Evolutionary conservation across 2,113 vertebrate genomes (phyloP).

Genomic region (Alethe diademata): DNA sequence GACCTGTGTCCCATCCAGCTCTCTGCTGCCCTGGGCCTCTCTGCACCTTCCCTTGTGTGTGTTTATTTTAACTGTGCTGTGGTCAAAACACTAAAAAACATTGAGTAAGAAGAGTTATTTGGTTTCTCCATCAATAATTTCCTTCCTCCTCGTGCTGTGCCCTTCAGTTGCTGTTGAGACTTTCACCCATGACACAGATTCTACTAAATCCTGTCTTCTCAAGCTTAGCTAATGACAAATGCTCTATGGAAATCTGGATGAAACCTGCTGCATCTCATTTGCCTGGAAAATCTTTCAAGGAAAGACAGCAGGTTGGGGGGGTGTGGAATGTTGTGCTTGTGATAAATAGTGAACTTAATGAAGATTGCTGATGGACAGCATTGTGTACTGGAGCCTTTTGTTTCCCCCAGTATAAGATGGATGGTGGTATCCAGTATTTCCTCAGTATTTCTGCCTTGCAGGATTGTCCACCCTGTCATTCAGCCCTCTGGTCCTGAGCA

Average conservation of each 20-base stretch:
- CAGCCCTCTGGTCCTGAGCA: not conserved
- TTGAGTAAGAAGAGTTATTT: not conserved
- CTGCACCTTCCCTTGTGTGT: not conserved
- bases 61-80: not conserved
- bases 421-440: not conserved
- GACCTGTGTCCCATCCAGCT: not conserved
- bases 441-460: not conserved
- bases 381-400: slow-evolving; percentile 10
- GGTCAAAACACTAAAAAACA: not conserved
- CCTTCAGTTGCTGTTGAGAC: not conserved
- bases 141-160: not conserved
- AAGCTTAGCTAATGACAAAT: slow-evolving; percentile 48
- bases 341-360: slow-evolving; percentile 43
- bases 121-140: not conserved
- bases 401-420: not conserved
- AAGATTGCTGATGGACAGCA: slow-evolving; percentile 36
- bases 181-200: not conserved
- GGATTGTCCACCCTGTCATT: not conserved
- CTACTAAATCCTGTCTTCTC: slow-evolving; percentile 14
- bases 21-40: not conserved
- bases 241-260: slow-evolving; percentile 44
- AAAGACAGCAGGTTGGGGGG: slow-evolving; percentile 9
- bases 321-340: not conserved
- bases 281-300: slow-evolving; percentile 39
- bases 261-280: slow-evolving; percentile 68